Evolutionary conservation across 2,888 invertebrate species (phyloP).

Genomic region (Hypsopygia costalis): DNA sequence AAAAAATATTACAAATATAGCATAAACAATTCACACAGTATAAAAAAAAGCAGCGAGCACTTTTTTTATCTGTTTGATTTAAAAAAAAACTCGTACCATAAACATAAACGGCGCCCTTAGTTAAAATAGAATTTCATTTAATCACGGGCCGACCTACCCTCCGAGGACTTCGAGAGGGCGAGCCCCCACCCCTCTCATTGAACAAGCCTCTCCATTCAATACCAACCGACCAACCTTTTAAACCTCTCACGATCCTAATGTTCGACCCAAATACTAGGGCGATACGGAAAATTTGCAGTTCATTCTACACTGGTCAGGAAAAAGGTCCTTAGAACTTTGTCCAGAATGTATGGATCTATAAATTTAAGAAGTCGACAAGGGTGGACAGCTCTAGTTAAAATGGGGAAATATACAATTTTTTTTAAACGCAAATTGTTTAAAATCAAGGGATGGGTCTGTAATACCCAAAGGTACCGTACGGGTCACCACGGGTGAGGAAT

Average conservation of each 20-base stretch:
- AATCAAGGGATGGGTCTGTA: too few relatives aligned
- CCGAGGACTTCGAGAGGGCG: conserved; percentile 19
- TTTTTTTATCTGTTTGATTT: too few relatives aligned
- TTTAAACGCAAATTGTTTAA: conserved; percentile 3
- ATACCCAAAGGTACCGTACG: too few relatives aligned
- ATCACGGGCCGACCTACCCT: conserved; percentile 39
- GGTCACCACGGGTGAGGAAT: too few relatives aligned
- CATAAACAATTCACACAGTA: too few relatives aligned
- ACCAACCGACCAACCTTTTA: conserved; percentile 12
- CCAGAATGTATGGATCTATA: conserved; percentile 2
- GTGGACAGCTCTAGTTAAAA: too few relatives aligned
- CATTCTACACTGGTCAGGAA: conserved; percentile 14
- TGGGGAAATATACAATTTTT: background rate
- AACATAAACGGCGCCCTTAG: conserved; percentile 34
- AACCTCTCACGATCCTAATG: conserved; percentile 11
- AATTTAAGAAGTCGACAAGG: background rate
- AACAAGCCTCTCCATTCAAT: conserved; percentile 27
- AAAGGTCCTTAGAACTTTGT: background rate
- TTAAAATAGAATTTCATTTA: conserved; percentile 48
- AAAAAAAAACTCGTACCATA: conserved; percentile 15
- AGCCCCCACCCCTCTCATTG: conserved; percentile 16
- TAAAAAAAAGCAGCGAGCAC: too few relatives aligned
- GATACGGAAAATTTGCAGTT: conserved; percentile 9
- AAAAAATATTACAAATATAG: too few relatives aligned
- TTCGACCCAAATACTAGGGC: background rate